Evolutionary conservation across 2,888 invertebrate species (phyloP).

Genomic region (Dastarcus helophoroides): DNA sequence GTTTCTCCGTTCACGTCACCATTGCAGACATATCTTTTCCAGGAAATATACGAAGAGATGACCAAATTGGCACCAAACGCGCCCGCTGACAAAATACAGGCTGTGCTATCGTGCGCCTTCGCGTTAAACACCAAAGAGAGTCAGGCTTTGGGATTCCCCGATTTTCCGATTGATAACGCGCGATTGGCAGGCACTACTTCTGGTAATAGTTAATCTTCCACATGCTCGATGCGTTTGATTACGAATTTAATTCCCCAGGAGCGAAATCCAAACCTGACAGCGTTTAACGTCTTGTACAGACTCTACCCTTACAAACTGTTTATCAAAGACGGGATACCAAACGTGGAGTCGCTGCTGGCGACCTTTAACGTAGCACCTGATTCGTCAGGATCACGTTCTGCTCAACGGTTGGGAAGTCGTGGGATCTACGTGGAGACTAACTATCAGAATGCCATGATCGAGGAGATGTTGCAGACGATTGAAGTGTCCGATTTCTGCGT

Average conservation of each 20-base stretch:
- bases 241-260: conserved; percentile 44
- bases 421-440: conserved; percentile 53
- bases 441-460: conserved; percentile 68
- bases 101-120: conserved; percentile 64
- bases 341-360: conserved; percentile 58
- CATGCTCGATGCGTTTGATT: background rate
- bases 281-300: conserved; percentile 57
- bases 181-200: conserved; percentile 49
- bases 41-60: conserved; percentile 48
- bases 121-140: conserved; percentile 71
- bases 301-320: conserved; percentile 78
- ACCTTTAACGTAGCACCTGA: conserved; percentile 43
- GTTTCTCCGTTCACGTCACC: no score
- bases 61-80: conserved; percentile 41
- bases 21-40: conserved; percentile 19
- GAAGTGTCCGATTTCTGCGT: conserved; percentile 76
- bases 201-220: conserved; percentile 43
- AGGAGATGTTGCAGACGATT: conserved; percentile 68
- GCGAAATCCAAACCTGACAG: conserved; percentile 51
- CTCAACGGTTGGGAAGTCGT: conserved; percentile 11
- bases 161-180: conserved; percentile 82
- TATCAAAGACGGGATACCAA: conserved; percentile 61
- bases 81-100: conserved; percentile 45
- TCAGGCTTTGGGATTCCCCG: conserved; percentile 60
- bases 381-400: conserved; percentile 6